Base-by-base conservation (phyloP, 2,797 vertebrate species). In the Tinamus major region DNA sequence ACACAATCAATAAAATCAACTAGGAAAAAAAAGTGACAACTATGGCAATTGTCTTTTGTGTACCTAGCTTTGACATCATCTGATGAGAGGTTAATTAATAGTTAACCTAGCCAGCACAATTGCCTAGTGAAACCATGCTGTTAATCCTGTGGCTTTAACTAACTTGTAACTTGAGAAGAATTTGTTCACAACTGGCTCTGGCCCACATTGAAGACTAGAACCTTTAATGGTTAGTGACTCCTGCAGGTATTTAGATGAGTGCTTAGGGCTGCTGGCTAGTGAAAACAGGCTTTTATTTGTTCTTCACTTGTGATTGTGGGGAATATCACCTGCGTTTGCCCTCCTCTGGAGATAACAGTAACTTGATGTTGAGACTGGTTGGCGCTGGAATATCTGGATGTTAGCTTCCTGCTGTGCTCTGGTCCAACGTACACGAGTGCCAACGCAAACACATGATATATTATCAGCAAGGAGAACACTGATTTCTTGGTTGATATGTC, bases 71-170 rank as follows among this genome's bases (percentile, higher is more conserved):
- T 95, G 79, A 85, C 79, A 79, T 84, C 63, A 67, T 86, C 79
- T 68, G 48, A 87, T 51, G 17, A 29, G 51, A 92, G 20, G 35
- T 53, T 95, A 89, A 95, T 93, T 94, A 95, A 92, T 64, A 93
- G 94, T 94, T 95, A 94, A 94, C 79, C 93, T 91, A 85, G 74
- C 87, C 53, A 90, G 64, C 56, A 87, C 56, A 80, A 81, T 81
- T 87, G 83, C 92, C 63, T 77, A 77, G 82, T 70, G 77, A 92
- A 94, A 94, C 82, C 59, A 58, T 8, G 4, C 77, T 95, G 79
- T 92, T 92, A 88, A 93, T 92, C 61, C 61, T 84, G 82, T 87
- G 64, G 46, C 74, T 92, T 55, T 67, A 92, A 84, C 72, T 72
- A 88, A n/a, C 51, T 74, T 71, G 79, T 88, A 94, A 95, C 55